Conservation (phyloP, 2,797 vertebrate genomes). For the Thamnophis elegans region DNA sequence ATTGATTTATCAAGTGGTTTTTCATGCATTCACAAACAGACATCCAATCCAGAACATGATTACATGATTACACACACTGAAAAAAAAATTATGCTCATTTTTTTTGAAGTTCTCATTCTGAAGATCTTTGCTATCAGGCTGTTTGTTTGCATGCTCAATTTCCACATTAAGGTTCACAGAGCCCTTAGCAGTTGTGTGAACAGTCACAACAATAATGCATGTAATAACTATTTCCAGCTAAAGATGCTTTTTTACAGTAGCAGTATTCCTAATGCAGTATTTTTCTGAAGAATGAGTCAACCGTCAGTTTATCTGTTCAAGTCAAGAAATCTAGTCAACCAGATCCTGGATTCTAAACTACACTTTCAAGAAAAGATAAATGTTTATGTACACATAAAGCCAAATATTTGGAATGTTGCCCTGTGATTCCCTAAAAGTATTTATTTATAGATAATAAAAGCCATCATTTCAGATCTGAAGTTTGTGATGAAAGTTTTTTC, state of each 20-base stretch:
- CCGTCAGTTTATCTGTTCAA: neutral
- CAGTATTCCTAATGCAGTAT: neutral
- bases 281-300: neutral
- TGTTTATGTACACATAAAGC: neutral
- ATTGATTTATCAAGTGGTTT: neutral
- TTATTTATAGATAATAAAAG: neutral
- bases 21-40: neutral
- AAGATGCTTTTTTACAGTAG: neutral
- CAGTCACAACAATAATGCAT: neutral
- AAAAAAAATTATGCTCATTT: neutral
- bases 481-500: neutral
- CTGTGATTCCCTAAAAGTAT: neutral
- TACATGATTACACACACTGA: neutral
- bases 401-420: neutral
- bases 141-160: neutral
- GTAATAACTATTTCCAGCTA: neutral
- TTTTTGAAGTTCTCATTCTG: neutral
- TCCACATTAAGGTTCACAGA: neutral
- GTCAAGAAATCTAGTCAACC: neutral
- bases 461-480: neutral
- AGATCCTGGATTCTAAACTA: neutral
- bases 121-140: neutral
- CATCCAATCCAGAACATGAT: neutral
- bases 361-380: neutral
- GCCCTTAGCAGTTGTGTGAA: neutral